phyloP scores from a whole-genome alignment of 2,888 invertebrate species.

The Petrolisthes manimaculis region DNA sequence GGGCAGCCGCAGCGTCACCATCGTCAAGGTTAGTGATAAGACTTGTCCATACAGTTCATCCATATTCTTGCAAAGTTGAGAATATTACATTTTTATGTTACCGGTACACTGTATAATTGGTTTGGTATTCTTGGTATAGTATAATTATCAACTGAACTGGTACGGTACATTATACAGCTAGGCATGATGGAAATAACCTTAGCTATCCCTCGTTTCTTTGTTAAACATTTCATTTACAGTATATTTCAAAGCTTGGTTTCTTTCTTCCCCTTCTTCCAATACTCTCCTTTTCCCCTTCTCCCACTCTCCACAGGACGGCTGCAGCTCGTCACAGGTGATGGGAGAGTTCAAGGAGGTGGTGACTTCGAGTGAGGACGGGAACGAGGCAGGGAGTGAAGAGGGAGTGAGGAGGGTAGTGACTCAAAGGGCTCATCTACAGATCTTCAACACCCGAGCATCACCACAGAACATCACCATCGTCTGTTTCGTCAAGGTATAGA shows the following conservation, averaged over 20 bases:
- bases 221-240: background rate
- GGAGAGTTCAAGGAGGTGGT: conserved; percentile 48
- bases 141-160: too few relatives aligned
- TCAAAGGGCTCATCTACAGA: conserved; percentile 31
- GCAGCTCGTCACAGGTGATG: conserved; percentile 46
- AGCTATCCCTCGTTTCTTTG: too few relatives aligned
- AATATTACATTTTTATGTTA: too few relatives aligned
- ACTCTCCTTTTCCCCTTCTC: background rate
- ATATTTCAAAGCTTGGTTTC: background rate
- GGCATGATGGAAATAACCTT: too few relatives aligned
- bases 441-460: conserved; percentile 43
- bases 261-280: background rate
- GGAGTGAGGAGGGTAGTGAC: conserved; percentile 16
- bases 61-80: too few relatives aligned
- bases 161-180: too few relatives aligned
- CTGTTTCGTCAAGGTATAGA: conserved; percentile 44
- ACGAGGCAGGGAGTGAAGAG: background rate
- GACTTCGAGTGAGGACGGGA: background rate
- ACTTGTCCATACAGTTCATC: background rate
- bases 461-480: conserved; percentile 40
- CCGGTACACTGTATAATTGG: too few relatives aligned
- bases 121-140: too few relatives aligned
- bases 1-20: conserved; percentile 24
- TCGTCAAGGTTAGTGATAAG: conserved; percentile 34
- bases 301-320: conserved; percentile 38